Evolutionary conservation across 2,113 vertebrate genomes (phyloP).

Genomic region (Lethenteron reissneri): DNA sequence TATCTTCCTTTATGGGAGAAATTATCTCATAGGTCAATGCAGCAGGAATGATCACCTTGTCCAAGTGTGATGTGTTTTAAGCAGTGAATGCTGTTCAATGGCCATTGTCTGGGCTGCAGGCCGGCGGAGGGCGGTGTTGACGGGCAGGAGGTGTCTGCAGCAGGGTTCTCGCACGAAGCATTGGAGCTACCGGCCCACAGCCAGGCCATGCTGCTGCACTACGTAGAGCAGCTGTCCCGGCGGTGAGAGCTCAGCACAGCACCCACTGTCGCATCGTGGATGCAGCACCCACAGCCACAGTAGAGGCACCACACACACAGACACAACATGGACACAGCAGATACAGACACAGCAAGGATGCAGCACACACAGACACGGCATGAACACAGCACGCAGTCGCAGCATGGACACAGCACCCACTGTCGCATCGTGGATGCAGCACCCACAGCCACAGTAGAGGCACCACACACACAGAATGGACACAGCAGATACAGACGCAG

Average conservation of each 20-base stretch:
- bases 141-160: neutral
- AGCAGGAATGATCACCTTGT: too few species aligned
- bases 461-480: neutral
- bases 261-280: neutral
- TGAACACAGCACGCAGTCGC: too few species aligned
- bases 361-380: neutral
- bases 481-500: neutral
- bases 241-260: neutral
- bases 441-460: neutral
- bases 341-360: neutral
- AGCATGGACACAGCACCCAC: neutral
- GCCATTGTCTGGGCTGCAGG: too few species aligned
- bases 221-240: conserved; percentile 62
- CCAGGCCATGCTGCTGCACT: conserved; percentile 57
- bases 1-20: too few species aligned
- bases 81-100: too few species aligned
- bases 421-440: neutral
- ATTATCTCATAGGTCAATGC: too few species aligned
- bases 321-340: neutral
- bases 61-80: too few species aligned
- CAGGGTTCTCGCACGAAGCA: conserved; percentile 28
- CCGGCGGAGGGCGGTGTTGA: too few species aligned
- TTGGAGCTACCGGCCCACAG: conserved; percentile 21
- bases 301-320: neutral
- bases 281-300: neutral